Evolutionary conservation across 2,113 vertebrate genomes (phyloP).

Genomic region (Alethe diademata): DNA sequence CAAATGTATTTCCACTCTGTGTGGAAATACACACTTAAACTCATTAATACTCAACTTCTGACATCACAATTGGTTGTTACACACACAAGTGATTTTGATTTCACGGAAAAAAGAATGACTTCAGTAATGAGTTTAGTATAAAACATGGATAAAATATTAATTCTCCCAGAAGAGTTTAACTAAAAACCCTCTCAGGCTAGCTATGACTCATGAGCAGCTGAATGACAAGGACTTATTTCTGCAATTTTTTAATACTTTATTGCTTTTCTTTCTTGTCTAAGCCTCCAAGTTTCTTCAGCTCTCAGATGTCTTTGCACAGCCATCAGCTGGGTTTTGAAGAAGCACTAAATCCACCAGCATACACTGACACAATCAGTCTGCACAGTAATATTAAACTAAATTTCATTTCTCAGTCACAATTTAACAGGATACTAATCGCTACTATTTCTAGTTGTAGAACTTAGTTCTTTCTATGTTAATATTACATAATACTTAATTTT

Average conservation of each 20-base stretch:
- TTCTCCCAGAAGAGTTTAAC: background rate
- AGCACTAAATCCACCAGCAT: background rate
- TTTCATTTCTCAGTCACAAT: background rate
- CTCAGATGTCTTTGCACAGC: background rate
- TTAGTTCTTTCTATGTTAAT: background rate
- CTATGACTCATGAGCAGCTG: conserved; percentile 23
- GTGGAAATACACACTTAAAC: background rate
- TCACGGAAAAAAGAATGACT: background rate
- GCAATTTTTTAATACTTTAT: background rate
- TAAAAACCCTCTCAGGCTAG: conserved; percentile 20
- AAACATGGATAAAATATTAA: conserved; percentile 35
- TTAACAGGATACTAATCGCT: background rate
- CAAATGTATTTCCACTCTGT: background rate
- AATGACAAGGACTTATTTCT: conserved; percentile 25
- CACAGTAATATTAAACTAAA: background rate
- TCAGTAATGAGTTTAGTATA: background rate
- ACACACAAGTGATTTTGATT: background rate
- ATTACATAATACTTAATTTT: background rate
- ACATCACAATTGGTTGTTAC: background rate
- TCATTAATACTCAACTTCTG: background rate
- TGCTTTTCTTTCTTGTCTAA: conserved; percentile 2
- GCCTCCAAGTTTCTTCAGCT: background rate
- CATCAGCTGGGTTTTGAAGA: background rate
- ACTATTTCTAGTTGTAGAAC: background rate
- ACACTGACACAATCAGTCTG: background rate